Evolutionary conservation across 1,140 invertebrate species (phyloP).

Genomic region (Diprion similis): DNA sequence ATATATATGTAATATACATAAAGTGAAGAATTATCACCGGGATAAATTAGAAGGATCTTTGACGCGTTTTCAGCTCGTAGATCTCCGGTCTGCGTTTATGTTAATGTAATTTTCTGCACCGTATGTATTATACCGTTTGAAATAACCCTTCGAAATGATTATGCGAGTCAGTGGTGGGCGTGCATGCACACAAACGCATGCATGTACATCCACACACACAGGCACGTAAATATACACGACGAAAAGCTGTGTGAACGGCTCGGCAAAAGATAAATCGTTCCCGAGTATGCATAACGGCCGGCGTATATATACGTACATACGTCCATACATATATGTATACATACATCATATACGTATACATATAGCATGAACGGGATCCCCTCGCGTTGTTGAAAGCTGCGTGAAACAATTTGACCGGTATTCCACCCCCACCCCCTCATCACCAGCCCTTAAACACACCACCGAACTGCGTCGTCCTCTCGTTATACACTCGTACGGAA

Average conservation of each 20-base stretch:
- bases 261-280: constrained; percentile 47
- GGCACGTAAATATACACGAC: neutral
- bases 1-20: too few species aligned
- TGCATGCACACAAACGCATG: too few species aligned
- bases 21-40: too few species aligned
- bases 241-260: neutral
- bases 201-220: neutral
- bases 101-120: constrained; percentile 52
- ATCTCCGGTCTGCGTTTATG: constrained; percentile 45
- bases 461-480: neutral
- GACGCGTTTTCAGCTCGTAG: constrained; percentile 35
- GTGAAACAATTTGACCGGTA: constrained; percentile 34
- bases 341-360: constrained; percentile 22
- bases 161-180: neutral
- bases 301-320: constrained; percentile 11
- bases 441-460: neutral
- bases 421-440: constrained; percentile 17
- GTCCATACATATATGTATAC: constrained; percentile 22
- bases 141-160: constrained; percentile 41
- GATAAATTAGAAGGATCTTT: constrained; percentile 29
- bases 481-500: neutral
- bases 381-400: neutral
- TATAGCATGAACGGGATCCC: neutral
- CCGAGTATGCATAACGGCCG: constrained; percentile 41
- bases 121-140: constrained; percentile 34